Base-by-base conservation (phyloP, 2,113 vertebrate species). In the Piprites chloris region DNA sequence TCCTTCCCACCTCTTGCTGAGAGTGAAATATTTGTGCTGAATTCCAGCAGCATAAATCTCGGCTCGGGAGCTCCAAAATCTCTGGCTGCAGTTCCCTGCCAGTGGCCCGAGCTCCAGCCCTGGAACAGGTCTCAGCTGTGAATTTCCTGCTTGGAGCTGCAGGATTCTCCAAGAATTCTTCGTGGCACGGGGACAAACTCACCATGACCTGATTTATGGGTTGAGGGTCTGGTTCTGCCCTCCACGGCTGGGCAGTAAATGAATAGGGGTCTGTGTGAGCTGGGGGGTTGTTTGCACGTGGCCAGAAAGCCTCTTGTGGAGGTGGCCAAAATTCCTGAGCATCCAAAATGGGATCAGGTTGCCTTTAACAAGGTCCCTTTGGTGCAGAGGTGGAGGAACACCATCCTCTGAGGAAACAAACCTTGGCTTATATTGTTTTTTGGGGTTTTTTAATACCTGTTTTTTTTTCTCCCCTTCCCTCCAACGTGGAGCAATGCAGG, bases 31-130 rank as follows among this genome's bases (percentile, higher is more conserved):
- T 59, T 88, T 78, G 50, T 49, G 76, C 50, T 4, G 67, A 75
- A 87, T 94, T 93, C 94, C 91, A 85, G 88, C 66, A 44, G 52
- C 76, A 79, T 94, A 90, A 71, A 87, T 96, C 80, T 94, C 14
- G 0, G 55, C 69, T 69, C 69, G 42, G 8, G 52, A 86, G 42
- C 67, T 81, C 77, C 80, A 71, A n/a, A 37, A 55, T 35, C 66
- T 75, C 76, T 68, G 0, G 0, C 62, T 78, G 77, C 12, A 11
- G 33, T 78, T 83, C 44, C 93, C 52, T 84, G 87, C 85, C 62
- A n/a, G 58, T 83, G 63, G 52, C 85, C 80, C 11, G 0, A 52
- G 63, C 39, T 95, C 72, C 91, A 81, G 62, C 11, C 11, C 50
- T 83, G 77, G 77, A 97, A 82, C 7, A 1, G 69, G 46, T 59